Conservation (phyloP, 1,140 invertebrate species). For the Meteorus sp. region DNA sequence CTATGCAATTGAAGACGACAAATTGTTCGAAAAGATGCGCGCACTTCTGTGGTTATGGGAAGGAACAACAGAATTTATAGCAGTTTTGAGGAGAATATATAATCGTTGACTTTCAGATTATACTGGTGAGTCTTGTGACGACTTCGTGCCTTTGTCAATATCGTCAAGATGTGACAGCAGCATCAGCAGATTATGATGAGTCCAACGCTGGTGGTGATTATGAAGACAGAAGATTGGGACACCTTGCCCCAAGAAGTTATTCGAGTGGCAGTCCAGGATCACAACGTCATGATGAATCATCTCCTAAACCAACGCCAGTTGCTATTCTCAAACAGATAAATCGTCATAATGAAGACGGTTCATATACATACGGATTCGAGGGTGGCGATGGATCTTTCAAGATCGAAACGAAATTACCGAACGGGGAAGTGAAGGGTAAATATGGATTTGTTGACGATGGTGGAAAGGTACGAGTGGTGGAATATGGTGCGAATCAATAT, state of each 20-base stretch:
- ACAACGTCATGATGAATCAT: conserved; percentile 54
- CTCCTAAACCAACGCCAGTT: conserved; percentile 68
- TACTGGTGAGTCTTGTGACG: conserved; percentile 45
- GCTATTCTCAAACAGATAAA: conserved; percentile 85
- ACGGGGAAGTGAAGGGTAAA: conserved; percentile 80
- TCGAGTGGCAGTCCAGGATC: conserved; percentile 42
- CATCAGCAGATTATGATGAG: neutral
- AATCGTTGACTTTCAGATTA: conserved; percentile 48
- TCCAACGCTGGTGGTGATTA: no score
- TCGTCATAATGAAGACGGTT: conserved; percentile 83
- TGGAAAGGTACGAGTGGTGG: conserved; percentile 79
- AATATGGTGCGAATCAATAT: conserved; percentile 85
- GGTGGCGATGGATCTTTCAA: conserved; percentile 83
- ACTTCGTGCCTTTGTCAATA: conserved; percentile 50
- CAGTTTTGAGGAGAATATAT: no score
- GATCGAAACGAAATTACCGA: conserved; percentile 79
- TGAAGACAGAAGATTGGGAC: neutral
- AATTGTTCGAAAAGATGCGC: no score
- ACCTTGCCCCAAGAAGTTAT: conserved; percentile 53
- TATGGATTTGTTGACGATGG: conserved; percentile 85
- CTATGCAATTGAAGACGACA: no score
- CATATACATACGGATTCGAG: conserved; percentile 86
- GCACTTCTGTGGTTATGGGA: no score
- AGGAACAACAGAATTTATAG: no score
- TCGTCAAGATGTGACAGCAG: neutral